A percentile compares a stretch with the other conserved stretches of the same genome.
Evolutionary conservation across 1,140 invertebrate species (phyloP).

Genomic region (Listronotus bonariensis): DNA sequence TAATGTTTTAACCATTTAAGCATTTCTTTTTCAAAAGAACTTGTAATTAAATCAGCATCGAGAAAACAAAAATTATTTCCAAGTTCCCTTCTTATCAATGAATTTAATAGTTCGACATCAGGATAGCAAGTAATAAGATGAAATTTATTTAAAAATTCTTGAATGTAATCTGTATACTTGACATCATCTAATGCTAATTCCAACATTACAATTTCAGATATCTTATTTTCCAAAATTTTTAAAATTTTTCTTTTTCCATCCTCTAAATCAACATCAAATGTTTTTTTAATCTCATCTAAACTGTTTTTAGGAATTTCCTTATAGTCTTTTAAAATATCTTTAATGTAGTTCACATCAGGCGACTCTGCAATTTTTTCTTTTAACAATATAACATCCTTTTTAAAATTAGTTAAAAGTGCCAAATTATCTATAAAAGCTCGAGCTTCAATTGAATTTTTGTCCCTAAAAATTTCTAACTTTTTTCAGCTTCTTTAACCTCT

Average conservation of each 20-base stretch:
- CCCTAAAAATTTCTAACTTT: too few species aligned
- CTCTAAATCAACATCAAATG: neutral
- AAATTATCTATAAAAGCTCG: too few species aligned
- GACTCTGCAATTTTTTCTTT: too few species aligned
- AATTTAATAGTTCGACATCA: constrained; percentile 11
- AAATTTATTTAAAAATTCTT: constrained; percentile 21
- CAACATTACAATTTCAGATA: neutral
- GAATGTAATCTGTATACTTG: neutral
- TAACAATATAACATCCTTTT: too few species aligned
- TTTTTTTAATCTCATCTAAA: neutral
- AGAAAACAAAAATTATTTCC: constrained; percentile 18
- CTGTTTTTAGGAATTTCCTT: neutral
- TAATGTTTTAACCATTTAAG: constrained; percentile 19
- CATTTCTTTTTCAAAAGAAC: constrained; percentile 19
- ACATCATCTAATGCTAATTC: neutral
- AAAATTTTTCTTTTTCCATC: constrained; percentile 6
- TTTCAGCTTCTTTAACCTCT: too few species aligned
- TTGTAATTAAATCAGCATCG: constrained; percentile 12
- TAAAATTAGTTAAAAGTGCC: too few species aligned
- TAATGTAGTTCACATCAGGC: too few species aligned
- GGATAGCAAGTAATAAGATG: constrained; percentile 3
- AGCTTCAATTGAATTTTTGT: too few species aligned
- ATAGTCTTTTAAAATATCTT: too few species aligned
- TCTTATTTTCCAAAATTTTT: neutral
- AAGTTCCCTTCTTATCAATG: constrained; percentile 8